Percentiles rank a stretch among this genome's conserved stretches.
These are phyloP conservation scores for Herpailurus yagouaroundi DNA, from an alignment of 2,113 vertebrate genomes.

Conservation along the genomic window DNA sequence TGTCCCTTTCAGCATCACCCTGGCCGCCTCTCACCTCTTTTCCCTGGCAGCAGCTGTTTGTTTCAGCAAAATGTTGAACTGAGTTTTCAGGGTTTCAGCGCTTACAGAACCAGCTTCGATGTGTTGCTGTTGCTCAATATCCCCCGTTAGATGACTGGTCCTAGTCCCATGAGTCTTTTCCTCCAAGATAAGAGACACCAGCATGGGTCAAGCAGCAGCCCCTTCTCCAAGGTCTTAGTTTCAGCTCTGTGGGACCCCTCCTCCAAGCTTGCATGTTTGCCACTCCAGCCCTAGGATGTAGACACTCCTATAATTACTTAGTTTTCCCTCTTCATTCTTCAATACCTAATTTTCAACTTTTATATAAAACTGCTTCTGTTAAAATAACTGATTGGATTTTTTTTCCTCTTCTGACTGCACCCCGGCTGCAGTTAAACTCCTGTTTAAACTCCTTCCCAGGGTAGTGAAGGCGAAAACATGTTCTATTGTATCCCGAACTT, in stretches of 20 bases:
- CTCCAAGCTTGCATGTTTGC: background rate
- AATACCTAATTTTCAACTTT: background rate
- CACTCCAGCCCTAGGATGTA: too few species aligned
- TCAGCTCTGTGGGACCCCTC: accelerated
- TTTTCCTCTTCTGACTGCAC: background rate
- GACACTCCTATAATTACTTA: background rate
- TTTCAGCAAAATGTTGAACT: background rate
- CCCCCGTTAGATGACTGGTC: background rate
- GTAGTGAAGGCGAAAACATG: background rate
- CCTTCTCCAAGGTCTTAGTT: background rate
- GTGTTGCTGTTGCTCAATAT: background rate
- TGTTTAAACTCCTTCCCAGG: background rate
- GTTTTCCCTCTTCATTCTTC: background rate
- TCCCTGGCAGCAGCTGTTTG: background rate
- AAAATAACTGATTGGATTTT: constrained; percentile 7
- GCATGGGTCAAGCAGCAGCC: too few species aligned
- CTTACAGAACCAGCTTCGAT: background rate
- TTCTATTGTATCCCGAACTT: background rate
- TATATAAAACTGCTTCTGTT: background rate
- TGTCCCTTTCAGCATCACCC: background rate
- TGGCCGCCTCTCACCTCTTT: background rate
- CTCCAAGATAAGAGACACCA: background rate
- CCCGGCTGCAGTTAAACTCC: background rate
- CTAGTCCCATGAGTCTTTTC: background rate
- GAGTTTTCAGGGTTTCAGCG: background rate